phyloP scores from a whole-genome alignment of 1,140 invertebrate species.

The Frieseomelitta varia region DNA sequence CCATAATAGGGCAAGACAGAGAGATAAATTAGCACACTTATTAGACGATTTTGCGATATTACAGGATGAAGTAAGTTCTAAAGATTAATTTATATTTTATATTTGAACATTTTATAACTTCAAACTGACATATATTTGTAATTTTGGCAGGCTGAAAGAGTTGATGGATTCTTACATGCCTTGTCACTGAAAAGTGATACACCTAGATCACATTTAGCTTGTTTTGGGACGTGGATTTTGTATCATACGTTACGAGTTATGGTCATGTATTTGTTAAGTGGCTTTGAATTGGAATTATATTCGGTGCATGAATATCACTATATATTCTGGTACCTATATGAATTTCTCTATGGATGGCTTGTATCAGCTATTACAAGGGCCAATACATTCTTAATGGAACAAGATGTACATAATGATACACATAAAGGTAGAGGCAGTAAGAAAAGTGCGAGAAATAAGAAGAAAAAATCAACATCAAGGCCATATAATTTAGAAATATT shows the following conservation, averaged over 20 bases:
- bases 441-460: conserved; percentile 86
- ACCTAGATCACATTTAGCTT: conserved; percentile 89
- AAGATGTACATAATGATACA: conserved; percentile 84
- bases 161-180: conserved; percentile 92
- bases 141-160: conserved; percentile 90
- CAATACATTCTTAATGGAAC: conserved; percentile 91
- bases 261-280: conserved; percentile 96
- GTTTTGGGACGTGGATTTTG: conserved; percentile 97
- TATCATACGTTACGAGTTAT: conserved; percentile 98
- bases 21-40: conserved; percentile 95
- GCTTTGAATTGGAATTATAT: conserved; percentile 97
- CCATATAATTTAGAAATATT: conserved; percentile 92
- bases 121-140: conserved; percentile 21
- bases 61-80: conserved; percentile 92
- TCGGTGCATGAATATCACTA: conserved; percentile 98
- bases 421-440: conserved; percentile 83
- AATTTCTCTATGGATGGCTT: conserved; percentile 97
- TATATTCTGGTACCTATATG: conserved; percentile 97
- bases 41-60: conserved; percentile 94
- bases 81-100: not conserved
- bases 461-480: conserved; percentile 85
- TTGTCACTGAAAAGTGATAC: conserved; percentile 87
- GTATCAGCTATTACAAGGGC: conserved; percentile 94
- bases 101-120: not conserved
- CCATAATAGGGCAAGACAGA: conserved; percentile 96